Evolutionary conservation across 2,113 vertebrate genomes (phyloP), one percentile per base, ranked within the genome.

Genomic region (Bagarius yarrelli): DNA sequence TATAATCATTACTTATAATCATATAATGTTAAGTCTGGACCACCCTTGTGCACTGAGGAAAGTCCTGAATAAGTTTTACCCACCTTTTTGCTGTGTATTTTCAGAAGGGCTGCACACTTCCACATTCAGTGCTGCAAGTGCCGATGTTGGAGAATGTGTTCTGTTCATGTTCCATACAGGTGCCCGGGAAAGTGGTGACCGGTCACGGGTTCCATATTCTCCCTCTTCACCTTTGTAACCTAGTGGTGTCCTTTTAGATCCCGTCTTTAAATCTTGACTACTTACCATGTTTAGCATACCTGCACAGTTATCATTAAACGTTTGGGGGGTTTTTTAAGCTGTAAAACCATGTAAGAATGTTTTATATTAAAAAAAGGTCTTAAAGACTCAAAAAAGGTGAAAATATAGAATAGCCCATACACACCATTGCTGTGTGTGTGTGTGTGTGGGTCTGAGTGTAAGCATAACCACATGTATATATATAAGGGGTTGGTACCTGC

Each of bases 161-260:
- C 85, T 89, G 23, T 61, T 78, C 64, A 75, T 64, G 36, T 79
- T 85, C 0, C 84, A 86, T 8, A 89, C 87, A 0, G 86, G 85
- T 55, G 89, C 82, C 55, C 57, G 90, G 0, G 87, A 84, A 60
- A 85, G 63, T 0, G 89, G 89, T n/a, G 89, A 91, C 2, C 87
- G 83, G 6, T 88, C 53, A 72, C 67, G 72, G 3, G 74, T 47
- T 18, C 12, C 47, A 52, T 36, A 77, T 14, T 59, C 57, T 1
- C 57, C 61, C 1, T 67, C 88, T 72, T 63, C 86, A 11, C 83
- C 83, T 3, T 71, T 61, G 76, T 0, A 72, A 72, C 19, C 83
- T 40, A 75, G 78, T 5, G 61, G 80, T 19, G 40, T 53, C 36
- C n/a, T 53, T 21, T 72, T 15, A 25, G 23, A 13, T 76, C n/a